Evolutionary conservation across 2,888 invertebrate genomes (phyloP).

Genomic region (Polyommatus icarus): DNA sequence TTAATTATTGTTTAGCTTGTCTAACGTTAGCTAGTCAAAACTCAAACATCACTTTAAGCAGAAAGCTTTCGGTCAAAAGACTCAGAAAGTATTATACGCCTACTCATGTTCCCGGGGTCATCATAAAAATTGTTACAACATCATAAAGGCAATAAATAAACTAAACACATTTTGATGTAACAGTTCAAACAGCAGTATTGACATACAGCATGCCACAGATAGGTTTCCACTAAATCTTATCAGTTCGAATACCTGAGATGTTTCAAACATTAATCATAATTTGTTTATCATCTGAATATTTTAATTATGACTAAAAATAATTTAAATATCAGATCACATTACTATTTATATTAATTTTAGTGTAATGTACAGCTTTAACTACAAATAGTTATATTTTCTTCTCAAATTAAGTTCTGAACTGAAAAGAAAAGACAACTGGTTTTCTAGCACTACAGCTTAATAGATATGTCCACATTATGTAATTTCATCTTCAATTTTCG

Average conservation of each 20-base stretch:
- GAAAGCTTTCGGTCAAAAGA: not conserved
- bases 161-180: conserved; percentile 13
- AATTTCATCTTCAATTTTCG: too few species aligned
- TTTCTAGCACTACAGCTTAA: too few species aligned
- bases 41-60: too few species aligned
- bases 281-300: conserved; percentile 1
- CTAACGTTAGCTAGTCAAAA: too few species aligned
- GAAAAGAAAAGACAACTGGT: too few species aligned
- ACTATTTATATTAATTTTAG: too few species aligned
- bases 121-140: not conserved
- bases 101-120: not conserved
- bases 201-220: conserved; percentile 58
- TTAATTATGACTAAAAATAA: not conserved
- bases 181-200: conserved; percentile 51
- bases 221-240: conserved; percentile 53
- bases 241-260: conserved; percentile 50
- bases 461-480: too few species aligned
- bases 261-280: conserved; percentile 31
- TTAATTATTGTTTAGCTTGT: too few species aligned
- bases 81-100: not conserved
- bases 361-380: too few species aligned
- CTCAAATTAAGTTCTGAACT: too few species aligned
- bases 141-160: not conserved
- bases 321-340: too few species aligned
- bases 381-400: too few species aligned